Evolutionary conservation across 2,797 vertebrate species (phyloP).

Genomic region (Microhierax caerulescens): DNA sequence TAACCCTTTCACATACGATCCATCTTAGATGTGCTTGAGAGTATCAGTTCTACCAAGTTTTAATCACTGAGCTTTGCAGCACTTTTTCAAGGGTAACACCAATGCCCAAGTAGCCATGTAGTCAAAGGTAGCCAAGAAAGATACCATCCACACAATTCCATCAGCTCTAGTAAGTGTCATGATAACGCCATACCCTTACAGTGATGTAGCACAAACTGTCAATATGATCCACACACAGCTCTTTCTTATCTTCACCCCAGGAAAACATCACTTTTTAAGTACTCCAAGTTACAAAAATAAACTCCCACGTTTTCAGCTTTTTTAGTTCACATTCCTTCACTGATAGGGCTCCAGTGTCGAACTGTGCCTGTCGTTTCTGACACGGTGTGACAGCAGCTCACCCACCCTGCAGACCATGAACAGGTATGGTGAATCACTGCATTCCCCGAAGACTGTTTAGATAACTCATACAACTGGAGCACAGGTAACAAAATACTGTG

Average conservation of each 20-base stretch:
- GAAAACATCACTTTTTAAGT: background rate
- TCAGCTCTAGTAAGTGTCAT: rapidly evolving
- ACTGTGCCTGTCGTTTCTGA: background rate
- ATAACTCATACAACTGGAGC: background rate
- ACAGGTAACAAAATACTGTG: background rate
- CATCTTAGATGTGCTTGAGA: background rate
- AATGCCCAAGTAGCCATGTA: background rate
- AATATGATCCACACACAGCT: background rate
- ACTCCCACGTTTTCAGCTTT: background rate
- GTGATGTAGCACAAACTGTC: background rate
- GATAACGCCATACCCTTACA: background rate
- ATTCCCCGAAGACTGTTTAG: background rate
- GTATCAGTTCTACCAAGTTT: background rate
- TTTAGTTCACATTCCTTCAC: background rate
- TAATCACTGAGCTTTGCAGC: background rate
- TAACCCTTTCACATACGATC: background rate
- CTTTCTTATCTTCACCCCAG: background rate
- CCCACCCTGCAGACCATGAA: background rate
- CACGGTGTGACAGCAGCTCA: background rate
- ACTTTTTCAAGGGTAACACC: background rate
- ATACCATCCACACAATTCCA: background rate
- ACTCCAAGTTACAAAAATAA: background rate
- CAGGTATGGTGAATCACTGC: background rate
- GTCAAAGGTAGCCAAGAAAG: background rate
- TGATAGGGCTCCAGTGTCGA: background rate